Evolutionary conservation across 1,140 invertebrate species (phyloP).

Genomic region (Bombus confusus): DNA sequence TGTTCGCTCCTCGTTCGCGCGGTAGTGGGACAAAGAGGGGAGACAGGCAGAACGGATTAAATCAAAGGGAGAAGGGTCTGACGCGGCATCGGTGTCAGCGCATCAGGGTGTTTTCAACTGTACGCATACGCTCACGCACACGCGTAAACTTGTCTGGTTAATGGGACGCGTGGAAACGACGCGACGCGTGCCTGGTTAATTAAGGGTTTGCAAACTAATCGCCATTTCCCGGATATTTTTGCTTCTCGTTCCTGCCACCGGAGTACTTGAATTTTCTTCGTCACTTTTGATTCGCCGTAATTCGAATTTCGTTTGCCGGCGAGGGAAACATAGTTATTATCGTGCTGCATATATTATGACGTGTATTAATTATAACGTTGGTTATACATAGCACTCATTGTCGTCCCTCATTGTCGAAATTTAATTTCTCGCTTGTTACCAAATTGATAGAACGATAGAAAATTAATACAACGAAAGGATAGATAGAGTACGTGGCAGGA

Average conservation of each 20-base stretch:
- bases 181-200: slow-evolving; percentile 23
- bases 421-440: too few species aligned
- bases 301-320: not conserved
- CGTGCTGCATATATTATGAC: too few species aligned
- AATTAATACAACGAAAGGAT: too few species aligned
- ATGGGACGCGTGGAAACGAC: slow-evolving; percentile 31
- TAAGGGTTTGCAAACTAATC: slow-evolving; percentile 19
- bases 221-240: not conserved
- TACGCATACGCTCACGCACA: not conserved
- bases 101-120: slow-evolving; percentile 36
- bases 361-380: too few species aligned
- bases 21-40: slow-evolving; percentile 16
- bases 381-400: too few species aligned
- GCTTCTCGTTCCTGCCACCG: not conserved
- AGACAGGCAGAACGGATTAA: slow-evolving; percentile 48
- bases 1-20: not conserved
- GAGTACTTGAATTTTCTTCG: not conserved
- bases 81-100: slow-evolving; percentile 35
- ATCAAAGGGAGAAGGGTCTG: slow-evolving; percentile 58
- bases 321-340: too few species aligned
- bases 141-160: slow-evolving; percentile 5
- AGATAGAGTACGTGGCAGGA: too few species aligned
- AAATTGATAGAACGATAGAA: too few species aligned
- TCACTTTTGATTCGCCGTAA: not conserved
- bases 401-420: too few species aligned